Evolutionary conservation across 2,113 vertebrate genomes (phyloP).

Genomic region (Corythoichthys haematopterus): DNA sequence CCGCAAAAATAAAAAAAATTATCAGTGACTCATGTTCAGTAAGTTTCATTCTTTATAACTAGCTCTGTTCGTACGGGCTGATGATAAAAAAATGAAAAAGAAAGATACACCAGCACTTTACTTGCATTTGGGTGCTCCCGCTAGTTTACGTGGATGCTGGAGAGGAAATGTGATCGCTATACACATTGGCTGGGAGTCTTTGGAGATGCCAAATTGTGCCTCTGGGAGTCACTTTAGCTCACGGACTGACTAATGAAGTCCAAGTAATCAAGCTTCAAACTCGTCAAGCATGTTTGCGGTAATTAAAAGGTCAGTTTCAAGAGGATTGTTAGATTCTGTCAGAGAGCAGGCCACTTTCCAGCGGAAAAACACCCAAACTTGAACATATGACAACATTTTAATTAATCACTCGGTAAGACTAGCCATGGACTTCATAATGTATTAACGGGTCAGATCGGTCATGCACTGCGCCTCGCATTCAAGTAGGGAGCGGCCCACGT

Average conservation of each 20-base stretch:
- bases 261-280: constrained; percentile 64
- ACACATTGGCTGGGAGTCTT: constrained; percentile 39
- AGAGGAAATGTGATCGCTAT: constrained; percentile 53
- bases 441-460: too few species aligned
- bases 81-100: constrained; percentile 23
- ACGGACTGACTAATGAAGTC: constrained; percentile 64
- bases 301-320: constrained; percentile 60
- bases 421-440: not conserved
- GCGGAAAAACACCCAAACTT: constrained; percentile 11
- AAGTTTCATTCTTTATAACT: constrained; percentile 17
- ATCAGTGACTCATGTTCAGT: constrained; percentile 17
- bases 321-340: constrained; percentile 36
- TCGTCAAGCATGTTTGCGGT: constrained; percentile 59
- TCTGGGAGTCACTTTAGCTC: constrained; percentile 60
- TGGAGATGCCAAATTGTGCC: constrained; percentile 50
- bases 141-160: constrained; percentile 42
- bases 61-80: constrained; percentile 21
- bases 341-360: constrained; percentile 25
- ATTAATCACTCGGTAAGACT: constrained; percentile 14
- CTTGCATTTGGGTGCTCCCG: constrained; percentile 18
- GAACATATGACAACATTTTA: constrained; percentile 6
- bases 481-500: too few species aligned
- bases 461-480: too few species aligned
- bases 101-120: not conserved
- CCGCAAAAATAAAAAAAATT: constrained; percentile 20